Evolutionary conservation across 2,888 invertebrate genomes (phyloP), one percentile per base, ranked within the genome.

Genomic region (Ectropis crepuscularia): DNA sequence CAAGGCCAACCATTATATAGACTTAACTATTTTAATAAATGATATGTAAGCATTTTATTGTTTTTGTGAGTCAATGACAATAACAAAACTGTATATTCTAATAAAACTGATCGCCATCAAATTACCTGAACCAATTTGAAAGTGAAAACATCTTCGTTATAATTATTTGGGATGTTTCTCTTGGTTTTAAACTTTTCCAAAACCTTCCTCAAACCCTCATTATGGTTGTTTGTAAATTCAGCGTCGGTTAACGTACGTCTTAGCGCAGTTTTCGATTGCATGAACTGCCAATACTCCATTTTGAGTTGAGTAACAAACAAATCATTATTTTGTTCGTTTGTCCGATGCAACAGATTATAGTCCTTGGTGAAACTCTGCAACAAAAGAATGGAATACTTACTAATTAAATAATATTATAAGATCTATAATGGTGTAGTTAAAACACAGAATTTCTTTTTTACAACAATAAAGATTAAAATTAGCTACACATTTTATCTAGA

Each of bases 291-390:
- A 43, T 71, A 68, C 37, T 54, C 63, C 7, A 37, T 11, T 6
- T 53, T 51, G 8, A 69, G n/a, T 6, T 55, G 53, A 8, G 36
- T 46, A 0, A 68, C 63, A 6, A 50, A 16, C 0, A 28, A 41
- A 16, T 48, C 65, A 16, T 71, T 69, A 37, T 68, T 71, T 12
- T 66, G 64, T 5, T 66, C 57, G 11, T 71, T 71, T 2, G n/a
- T 37, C 10, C n/a, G 55, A 10, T 45, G 16, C 51, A 68, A 46
- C 16, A 41, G 36, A 0, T 53, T 49, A 28, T 63, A 57, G 37
- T 61, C 63, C 9, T 48, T 61, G 10, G 54, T 28, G 50, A 69
- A 65, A 11, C 59, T 46, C 71, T 71, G 65, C 2, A 63, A 57
- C 10, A 11, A 8, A 12, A 36, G 9, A 28, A 28, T 28, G 2